Conservation (phyloP, 2,888 invertebrate genomes). For the Cynaeus angustus region DNA sequence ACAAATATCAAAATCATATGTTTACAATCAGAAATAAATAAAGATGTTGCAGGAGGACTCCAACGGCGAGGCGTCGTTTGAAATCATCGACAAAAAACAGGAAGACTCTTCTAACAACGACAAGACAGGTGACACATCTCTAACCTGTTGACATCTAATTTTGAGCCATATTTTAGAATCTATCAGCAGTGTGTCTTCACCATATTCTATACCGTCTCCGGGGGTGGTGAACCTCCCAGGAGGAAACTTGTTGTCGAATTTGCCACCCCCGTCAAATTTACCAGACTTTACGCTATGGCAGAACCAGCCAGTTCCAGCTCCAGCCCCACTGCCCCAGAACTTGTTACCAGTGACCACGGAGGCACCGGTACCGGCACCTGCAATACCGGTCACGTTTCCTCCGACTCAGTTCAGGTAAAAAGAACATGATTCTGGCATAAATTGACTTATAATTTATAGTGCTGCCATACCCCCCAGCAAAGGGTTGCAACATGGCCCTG, state of each 20-base stretch:
- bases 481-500: constrained; percentile 62
- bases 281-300: constrained; percentile 78
- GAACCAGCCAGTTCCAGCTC: constrained; percentile 47
- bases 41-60: constrained; percentile 68
- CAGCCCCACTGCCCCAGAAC: constrained; percentile 53
- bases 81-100: constrained; percentile 70
- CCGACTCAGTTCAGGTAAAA: constrained; percentile 68
- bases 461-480: constrained; percentile 70
- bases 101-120: constrained; percentile 59
- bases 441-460: constrained; percentile 58
- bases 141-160: neutral
- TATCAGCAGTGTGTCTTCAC: constrained; percentile 52
- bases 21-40: constrained; percentile 39
- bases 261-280: constrained; percentile 80
- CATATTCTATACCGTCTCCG: constrained; percentile 69
- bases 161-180: constrained; percentile 44
- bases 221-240: constrained; percentile 69
- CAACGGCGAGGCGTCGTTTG: constrained; percentile 70
- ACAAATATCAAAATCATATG: constrained; percentile 47
- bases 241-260: constrained; percentile 79
- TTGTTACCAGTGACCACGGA: constrained; percentile 38
- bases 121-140: constrained; percentile 58
- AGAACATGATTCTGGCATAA: constrained; percentile 2
- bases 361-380: constrained; percentile 33
- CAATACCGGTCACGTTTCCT: constrained; percentile 60